Base-by-base conservation (phyloP, 1,140 invertebrate genomes). In the Chironomus tepperi region DNA sequence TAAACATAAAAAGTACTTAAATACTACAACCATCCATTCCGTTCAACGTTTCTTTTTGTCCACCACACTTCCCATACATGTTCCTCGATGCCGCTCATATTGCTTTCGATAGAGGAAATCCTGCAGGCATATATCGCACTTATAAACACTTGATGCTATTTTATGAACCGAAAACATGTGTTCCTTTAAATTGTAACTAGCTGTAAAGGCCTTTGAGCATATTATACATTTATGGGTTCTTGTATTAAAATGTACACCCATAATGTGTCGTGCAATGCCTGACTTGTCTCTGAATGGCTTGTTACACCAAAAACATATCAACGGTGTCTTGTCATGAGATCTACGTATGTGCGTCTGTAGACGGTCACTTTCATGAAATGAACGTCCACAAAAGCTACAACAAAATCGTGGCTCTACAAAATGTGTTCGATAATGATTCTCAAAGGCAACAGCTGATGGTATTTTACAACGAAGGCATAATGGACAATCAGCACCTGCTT, bases 151-250 rank as follows among this genome's bases (percentile, higher is more conserved):
- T 70, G 65, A 19, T 21, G 65, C 65, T 19, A 8, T 18, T 21
- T 70, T 70, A 10, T 70, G 65, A 10, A 70, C 65, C 9, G 16
- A 19, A 12, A 70, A 70, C 3, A 70, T n/a, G 18, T 70, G 65
- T 19, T 70, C 65, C 18, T 70, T 70, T 9, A 70, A 16, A 70
- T 70, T 70, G 18, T 70, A 70, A 70, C 16, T 19, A 10, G 65
- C 65, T 21, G 65, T 70, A 12, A 70, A 70, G 18, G 65, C 16
- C 18, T 70, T 70, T 19, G 16, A 5, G 18, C 65, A 70, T 18
- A 70, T 70, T 18, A 7, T 2, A 70, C 65, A 70, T 70, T 21
- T 18, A 18, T 19, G 18, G 7, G n/a, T 19, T 21, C 65, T 18
- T 19, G 16, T 18, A 70, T 70, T 70, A 10, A 70, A 70, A 70